Conservation (phyloP, 2,113 vertebrate genomes). For the Ageneiosus marmoratus region DNA sequence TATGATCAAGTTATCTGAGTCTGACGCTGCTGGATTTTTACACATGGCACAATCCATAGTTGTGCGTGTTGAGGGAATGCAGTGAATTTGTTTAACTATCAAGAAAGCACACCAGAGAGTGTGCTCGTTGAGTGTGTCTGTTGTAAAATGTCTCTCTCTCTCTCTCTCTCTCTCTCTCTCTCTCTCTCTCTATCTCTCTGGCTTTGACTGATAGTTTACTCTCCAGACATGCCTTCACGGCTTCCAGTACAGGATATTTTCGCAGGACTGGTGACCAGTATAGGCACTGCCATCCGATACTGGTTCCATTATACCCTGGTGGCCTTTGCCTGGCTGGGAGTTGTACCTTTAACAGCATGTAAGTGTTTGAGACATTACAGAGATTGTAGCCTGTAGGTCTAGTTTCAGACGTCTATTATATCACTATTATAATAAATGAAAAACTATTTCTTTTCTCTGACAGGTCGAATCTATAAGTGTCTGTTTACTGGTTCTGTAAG, state of each 20-base stretch:
- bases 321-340: constrained; percentile 98
- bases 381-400: neutral
- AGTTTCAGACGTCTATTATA: neutral
- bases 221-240: constrained; percentile 98
- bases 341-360: constrained; percentile 99
- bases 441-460: constrained; percentile 28
- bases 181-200: too few relatives aligned
- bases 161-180: neutral
- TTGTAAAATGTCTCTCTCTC: neutral
- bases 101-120: neutral
- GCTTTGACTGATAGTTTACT: constrained; percentile 82
- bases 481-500: constrained; percentile 98
- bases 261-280: constrained; percentile 95
- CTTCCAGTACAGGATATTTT: constrained; percentile 99
- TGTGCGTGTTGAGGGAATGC: neutral
- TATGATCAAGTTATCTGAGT: too few relatives aligned
- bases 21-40: neutral
- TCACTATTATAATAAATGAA: neutral
- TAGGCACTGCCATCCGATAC: constrained; percentile 98
- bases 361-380: constrained; percentile 63
- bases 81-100: neutral
- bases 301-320: constrained; percentile 99
- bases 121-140: neutral
- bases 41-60: too few relatives aligned
- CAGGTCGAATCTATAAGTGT: constrained; percentile 98